Evolutionary conservation across 2,888 invertebrate genomes (phyloP).

Genomic region (Rhorus exstirpatorius): DNA sequence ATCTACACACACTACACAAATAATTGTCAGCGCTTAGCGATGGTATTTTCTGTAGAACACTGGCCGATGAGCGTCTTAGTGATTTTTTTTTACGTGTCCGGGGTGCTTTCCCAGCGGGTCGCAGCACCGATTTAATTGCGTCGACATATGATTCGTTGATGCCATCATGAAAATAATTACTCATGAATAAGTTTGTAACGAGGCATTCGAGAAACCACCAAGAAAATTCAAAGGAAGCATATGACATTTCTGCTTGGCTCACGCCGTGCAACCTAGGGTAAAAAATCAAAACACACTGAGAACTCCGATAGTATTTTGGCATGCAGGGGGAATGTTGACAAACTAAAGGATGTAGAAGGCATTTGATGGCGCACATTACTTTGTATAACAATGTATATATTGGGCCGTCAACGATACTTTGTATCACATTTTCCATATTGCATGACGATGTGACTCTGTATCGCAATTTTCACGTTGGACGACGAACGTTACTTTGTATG

Average conservation of each 20-base stretch:
- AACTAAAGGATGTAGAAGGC: neutral
- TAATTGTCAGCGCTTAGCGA: conserved; percentile 25
- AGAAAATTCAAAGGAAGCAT: conserved; percentile 28
- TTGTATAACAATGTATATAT: conserved; percentile 24
- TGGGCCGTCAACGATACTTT: conserved; percentile 20
- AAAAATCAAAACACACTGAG: neutral
- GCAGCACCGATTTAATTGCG: conserved; percentile 37
- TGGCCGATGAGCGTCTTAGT: conserved; percentile 34
- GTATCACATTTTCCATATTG: neutral
- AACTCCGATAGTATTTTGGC: neutral
- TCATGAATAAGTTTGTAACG: conserved; percentile 22
- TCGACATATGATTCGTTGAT: conserved; percentile 10
- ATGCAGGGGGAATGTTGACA: conserved; percentile 14
- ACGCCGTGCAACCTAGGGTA: conserved; percentile 31
- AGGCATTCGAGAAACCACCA: conserved; percentile 28
- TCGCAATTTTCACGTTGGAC: neutral
- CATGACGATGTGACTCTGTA: conserved; percentile 4
- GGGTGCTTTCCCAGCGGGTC: conserved; percentile 35
- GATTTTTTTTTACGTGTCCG: conserved; percentile 28
- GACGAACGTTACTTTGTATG: conserved; percentile 8
- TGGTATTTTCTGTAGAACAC: conserved; percentile 38
- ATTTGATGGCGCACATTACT: conserved; percentile 15
- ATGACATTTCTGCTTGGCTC: conserved; percentile 13
- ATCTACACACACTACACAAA: conserved; percentile 34
- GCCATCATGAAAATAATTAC: conserved; percentile 29